Evolutionary conservation across 2,797 vertebrate species (phyloP).

Genomic region (Otolemur crassicaudatus): DNA sequence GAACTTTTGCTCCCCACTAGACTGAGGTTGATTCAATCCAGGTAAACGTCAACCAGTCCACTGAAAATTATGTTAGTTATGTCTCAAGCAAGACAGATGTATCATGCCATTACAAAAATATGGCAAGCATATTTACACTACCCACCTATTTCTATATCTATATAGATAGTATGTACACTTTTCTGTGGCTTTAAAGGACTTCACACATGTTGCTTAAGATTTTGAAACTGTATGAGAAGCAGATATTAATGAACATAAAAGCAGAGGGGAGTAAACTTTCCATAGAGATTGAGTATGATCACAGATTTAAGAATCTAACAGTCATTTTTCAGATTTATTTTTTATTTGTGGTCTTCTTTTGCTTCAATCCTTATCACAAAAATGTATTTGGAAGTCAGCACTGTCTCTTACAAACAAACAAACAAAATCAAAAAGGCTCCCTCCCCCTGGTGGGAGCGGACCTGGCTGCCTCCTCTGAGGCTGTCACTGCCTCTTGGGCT

Average conservation of each 20-base stretch:
- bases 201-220: background rate
- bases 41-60: background rate
- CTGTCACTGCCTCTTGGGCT: background rate
- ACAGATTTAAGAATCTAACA: background rate
- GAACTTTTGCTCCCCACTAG: background rate
- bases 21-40: background rate
- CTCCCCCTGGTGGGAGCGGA: background rate
- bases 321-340: background rate
- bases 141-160: background rate
- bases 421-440: background rate
- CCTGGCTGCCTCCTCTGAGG: background rate
- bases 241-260: background rate
- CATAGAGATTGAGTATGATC: background rate
- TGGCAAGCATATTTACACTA: background rate
- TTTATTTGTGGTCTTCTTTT: background rate
- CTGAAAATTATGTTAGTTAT: background rate
- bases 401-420: background rate
- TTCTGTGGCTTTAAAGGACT: background rate
- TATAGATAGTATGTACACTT: background rate
- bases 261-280: background rate
- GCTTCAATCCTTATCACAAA: background rate
- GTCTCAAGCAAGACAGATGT: background rate
- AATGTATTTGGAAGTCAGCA: background rate
- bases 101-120: background rate
- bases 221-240: slow-evolving; percentile 44